Evolutionary conservation across 2,888 invertebrate species (phyloP).

Genomic region (Gryllus longicercus): DNA sequence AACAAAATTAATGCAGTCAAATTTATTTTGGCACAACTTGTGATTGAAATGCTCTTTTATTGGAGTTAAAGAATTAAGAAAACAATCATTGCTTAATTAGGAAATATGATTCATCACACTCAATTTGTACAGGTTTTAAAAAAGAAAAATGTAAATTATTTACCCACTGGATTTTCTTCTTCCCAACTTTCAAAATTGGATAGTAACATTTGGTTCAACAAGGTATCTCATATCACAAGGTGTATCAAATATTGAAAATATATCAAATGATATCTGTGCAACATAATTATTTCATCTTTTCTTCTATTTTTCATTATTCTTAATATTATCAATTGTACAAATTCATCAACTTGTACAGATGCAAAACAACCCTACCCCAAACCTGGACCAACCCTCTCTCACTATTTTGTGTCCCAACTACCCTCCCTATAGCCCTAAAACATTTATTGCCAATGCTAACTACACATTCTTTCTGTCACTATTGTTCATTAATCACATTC

Average conservation of each 20-base stretch:
- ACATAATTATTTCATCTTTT: neutral
- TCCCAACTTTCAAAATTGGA: no score
- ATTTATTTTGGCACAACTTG: neutral
- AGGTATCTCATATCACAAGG: neutral
- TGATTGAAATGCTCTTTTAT: slow-evolving; percentile 1
- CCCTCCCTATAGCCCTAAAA: neutral
- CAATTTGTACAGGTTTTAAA: no score
- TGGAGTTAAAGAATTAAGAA: no score
- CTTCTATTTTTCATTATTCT: neutral
- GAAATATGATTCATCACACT: no score
- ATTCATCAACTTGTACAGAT: no score
- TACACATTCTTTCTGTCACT: neutral
- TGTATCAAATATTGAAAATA: slow-evolving; percentile 17
- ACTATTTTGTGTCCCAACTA: neutral
- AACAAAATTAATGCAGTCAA: no score
- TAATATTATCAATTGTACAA: neutral
- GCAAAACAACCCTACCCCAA: no score
- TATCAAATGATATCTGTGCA: neutral
- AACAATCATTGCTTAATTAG: no score
- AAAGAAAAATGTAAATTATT: no score
- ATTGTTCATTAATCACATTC: neutral
- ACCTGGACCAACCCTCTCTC: neutral
- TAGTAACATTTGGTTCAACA: neutral
- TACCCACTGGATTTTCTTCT: no score
- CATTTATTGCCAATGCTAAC: neutral